phyloP scores from a whole-genome alignment of 2,797 vertebrate species.

The Forpus xanthops region DNA sequence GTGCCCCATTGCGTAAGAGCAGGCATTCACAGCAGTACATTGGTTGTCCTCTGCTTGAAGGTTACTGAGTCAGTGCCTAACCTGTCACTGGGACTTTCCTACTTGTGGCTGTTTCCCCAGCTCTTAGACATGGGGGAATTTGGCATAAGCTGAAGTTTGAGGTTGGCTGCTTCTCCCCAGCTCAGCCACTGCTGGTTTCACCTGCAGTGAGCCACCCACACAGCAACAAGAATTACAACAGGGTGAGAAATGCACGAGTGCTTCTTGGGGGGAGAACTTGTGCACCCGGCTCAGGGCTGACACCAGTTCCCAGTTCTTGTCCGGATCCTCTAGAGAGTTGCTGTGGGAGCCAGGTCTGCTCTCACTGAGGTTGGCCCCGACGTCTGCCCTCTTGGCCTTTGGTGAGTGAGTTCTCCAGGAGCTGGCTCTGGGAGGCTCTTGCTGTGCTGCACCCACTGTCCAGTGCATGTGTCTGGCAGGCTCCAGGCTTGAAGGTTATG shows the following conservation, averaged over 20 bases:
- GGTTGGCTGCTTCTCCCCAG: slow-evolving; percentile 30
- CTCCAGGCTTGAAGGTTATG: background rate
- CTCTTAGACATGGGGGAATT: slow-evolving; percentile 43
- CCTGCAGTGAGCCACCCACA: slow-evolving; percentile 42
- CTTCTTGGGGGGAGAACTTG: background rate
- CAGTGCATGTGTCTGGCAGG: too few relatives aligned
- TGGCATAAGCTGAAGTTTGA: slow-evolving; percentile 1
- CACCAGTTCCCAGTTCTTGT: background rate
- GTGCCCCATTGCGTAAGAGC: background rate
- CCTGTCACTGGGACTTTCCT: slow-evolving; percentile 34
- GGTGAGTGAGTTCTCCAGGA: background rate
- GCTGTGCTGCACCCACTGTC: background rate
- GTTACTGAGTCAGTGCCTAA: background rate
- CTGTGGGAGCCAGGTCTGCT: background rate
- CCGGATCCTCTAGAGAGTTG: background rate
- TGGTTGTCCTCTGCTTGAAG: background rate
- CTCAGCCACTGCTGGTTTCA: slow-evolving; percentile 44
- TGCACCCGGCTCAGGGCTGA: background rate
- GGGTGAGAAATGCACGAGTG: background rate
- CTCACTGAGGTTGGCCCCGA: fast-evolving
- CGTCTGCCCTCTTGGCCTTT: background rate
- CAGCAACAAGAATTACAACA: background rate
- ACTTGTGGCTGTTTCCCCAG: slow-evolving; percentile 31
- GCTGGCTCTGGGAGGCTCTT: background rate
- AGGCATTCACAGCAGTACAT: background rate